phyloP scores from a whole-genome alignment of 2,113 vertebrate species.

The Psittacus erithacus region DNA sequence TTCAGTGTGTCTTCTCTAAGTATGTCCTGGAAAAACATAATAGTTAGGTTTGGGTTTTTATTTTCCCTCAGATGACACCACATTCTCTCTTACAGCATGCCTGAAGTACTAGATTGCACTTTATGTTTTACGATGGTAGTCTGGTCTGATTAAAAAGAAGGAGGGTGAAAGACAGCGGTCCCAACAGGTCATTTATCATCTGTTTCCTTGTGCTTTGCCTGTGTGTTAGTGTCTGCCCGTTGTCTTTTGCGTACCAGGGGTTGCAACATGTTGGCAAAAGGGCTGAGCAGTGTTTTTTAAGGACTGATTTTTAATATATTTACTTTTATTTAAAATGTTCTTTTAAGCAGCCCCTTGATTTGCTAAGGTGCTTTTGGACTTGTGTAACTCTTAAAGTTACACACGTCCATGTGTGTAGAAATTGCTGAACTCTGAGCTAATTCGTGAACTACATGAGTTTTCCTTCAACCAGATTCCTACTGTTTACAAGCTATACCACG shows the following conservation, averaged over 20 bases:
- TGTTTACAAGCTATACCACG: not conserved
- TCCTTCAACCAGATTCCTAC: not conserved
- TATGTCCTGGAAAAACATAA: not conserved
- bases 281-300: not conserved
- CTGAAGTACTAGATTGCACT: not conserved
- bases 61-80: not conserved
- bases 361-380: not conserved
- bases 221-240: not conserved
- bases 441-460: not conserved
- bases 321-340: not conserved
- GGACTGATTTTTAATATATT: not conserved
- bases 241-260: not conserved
- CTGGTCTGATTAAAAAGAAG: not conserved
- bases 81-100: not conserved
- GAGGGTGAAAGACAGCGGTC: not conserved
- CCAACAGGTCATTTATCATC: not conserved
- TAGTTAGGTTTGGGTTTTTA: not conserved
- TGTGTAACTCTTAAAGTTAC: not conserved
- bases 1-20: not conserved
- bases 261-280: not conserved
- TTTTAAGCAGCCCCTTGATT: not conserved
- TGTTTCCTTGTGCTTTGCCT: not conserved
- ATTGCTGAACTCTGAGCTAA: not conserved
- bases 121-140: not conserved
- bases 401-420: not conserved